Evolutionary conservation across 2,113 vertebrate genomes (phyloP).

Genomic region (Chloropsis hardwickii): DNA sequence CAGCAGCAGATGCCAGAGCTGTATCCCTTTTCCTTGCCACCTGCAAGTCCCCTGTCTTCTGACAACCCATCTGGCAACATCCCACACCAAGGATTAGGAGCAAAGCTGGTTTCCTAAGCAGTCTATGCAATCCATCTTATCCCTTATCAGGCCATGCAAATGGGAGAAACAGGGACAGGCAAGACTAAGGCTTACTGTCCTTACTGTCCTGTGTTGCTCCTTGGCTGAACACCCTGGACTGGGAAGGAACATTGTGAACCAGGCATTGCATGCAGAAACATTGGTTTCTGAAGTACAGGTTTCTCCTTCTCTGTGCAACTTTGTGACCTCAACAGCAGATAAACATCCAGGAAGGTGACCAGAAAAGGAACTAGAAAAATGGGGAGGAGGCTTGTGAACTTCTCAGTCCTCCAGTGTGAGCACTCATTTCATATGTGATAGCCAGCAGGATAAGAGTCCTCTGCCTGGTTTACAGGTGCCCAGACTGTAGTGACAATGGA

Average conservation of each 20-base stretch:
- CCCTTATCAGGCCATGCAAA: not conserved
- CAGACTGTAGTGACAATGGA: not conserved
- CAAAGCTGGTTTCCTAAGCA: not conserved
- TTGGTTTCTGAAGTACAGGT: not conserved
- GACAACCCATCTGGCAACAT: not conserved
- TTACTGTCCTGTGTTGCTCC: no score
- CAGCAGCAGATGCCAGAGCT: not conserved
- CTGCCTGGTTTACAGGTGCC: not conserved
- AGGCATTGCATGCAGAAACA: rapidly evolving
- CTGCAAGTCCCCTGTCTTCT: not conserved
- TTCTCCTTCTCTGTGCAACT: not conserved
- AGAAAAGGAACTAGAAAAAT: not conserved
- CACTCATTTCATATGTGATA: not conserved
- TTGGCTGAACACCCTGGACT: not conserved
- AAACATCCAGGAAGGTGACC: not conserved
- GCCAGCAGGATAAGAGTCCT: not conserved
- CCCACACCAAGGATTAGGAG: not conserved
- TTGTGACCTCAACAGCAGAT: not conserved
- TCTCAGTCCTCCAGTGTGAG: not conserved
- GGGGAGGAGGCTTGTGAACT: not conserved
- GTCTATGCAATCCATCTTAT: not conserved
- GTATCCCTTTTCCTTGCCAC: not conserved
- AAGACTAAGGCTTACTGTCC: not conserved
- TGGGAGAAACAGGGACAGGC: not conserved
- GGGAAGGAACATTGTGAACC: rapidly evolving